Evolutionary conservation across 1,140 invertebrate species (phyloP).

Genomic region (Campoletis sonorensis): DNA sequence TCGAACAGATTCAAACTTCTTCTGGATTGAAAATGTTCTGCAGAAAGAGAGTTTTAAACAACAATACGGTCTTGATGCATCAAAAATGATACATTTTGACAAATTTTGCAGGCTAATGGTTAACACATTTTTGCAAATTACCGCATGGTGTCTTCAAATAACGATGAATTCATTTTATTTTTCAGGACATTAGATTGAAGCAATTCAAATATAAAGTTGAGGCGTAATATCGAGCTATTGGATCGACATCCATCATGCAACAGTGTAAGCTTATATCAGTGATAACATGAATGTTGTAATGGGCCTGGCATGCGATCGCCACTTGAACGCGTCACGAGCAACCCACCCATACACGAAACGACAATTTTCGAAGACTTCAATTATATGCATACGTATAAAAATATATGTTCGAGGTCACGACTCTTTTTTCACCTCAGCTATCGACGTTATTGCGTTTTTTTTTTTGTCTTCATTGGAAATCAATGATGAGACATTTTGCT

Average conservation of each 20-base stretch:
- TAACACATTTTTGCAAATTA: no score
- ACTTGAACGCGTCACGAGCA: slow-evolving; percentile 60
- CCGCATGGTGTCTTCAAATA: neutral
- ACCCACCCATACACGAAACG: slow-evolving; percentile 51
- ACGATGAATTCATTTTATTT: neutral
- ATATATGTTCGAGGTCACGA: slow-evolving; percentile 14
- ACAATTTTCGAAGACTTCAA: slow-evolving; percentile 42
- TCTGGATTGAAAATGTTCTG: no score
- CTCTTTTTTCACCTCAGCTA: neutral
- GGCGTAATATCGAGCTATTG: slow-evolving; percentile 70
- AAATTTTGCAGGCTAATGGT: neutral
- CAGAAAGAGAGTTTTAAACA: no score
- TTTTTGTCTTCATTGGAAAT: neutral
- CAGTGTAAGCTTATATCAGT: slow-evolving; percentile 22
- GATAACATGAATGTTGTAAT: slow-evolving; percentile 71
- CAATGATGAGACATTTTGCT: neutral
- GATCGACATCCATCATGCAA: slow-evolving; percentile 74
- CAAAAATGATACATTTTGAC: no score
- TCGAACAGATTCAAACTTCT: no score
- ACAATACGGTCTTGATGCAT: no score
- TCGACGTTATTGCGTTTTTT: neutral
- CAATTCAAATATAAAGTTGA: slow-evolving; percentile 61
- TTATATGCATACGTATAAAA: no score
- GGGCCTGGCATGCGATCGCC: slow-evolving; percentile 70
- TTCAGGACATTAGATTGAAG: slow-evolving; percentile 21